Base-by-base conservation (phyloP, 2,888 invertebrate species). In the Plagodis pulveraria region DNA sequence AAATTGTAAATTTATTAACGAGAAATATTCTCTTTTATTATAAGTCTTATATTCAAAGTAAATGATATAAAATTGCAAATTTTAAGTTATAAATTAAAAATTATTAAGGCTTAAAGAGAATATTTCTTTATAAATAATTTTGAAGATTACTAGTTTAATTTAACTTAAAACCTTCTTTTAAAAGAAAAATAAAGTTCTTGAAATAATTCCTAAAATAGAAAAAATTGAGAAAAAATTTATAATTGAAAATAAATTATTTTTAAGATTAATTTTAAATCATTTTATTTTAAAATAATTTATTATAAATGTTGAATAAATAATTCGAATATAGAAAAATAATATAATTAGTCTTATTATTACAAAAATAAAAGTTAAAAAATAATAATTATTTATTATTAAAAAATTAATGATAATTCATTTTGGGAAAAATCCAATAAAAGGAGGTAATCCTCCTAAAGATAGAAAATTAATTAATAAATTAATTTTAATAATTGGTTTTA, bases 1-100 rank as follows among this genome's bases (percentile, higher is more conserved):
- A 94, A 93, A 94, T 88, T 94, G 94, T 94, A 94, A 94, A 94
- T 94, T 93, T 94, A 94, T 94, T 89, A 76, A 94, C 88, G 86
- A 84, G 88, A 93, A 69, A 75, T 77, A 40, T 73, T 89, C 86
- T 89, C 85, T 93, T 93, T 93, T 92, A n/a, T 55, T 43, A n/a
- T n/a, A 53, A 68, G 92, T 63, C 66, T 93, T 93, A 91, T 93
- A 94, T 77, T 93, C 91, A 93, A 81, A 56, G 22, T 22, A 71
- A 74, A 93, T 93, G 93, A 94, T 87, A 80, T 93, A 92, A 94
- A 93, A 94, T 93, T 94, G 94, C 94, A 94, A 94, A 91, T 94
- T 93, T 94, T 87, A 87, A 87, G 85, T 76, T 52, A 70, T 81
- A 85, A 78, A 56, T 56, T 22, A 22, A 53, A 48, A 58, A 71